phyloP scores from a whole-genome alignment of 2,888 invertebrate genomes.

The Colletes collaris region DNA sequence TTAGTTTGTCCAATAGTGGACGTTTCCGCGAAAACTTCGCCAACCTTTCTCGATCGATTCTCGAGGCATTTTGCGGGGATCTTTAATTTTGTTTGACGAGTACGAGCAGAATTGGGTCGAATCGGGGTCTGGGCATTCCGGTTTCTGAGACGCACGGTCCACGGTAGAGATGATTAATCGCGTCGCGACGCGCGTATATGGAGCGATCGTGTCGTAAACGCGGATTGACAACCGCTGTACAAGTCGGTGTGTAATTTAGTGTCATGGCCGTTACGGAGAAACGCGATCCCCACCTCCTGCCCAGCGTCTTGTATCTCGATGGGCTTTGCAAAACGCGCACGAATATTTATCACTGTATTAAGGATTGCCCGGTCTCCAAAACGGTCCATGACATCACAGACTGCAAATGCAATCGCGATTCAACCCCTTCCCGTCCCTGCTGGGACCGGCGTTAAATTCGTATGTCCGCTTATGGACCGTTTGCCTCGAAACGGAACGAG shows the following conservation, averaged over 20 bases:
- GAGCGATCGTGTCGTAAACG: conserved; percentile 15
- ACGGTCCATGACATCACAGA: conserved; percentile 74
- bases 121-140: conserved; percentile 42
- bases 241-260: conserved; percentile 66
- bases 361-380: conserved; percentile 57
- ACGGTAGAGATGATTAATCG: conserved; percentile 39
- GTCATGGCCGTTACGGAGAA: conserved; percentile 72
- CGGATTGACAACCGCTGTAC: conserved; percentile 42
- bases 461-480: conserved; percentile 55
- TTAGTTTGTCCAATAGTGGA: not conserved
- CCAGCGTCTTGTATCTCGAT: conserved; percentile 16
- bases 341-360: conserved; percentile 58
- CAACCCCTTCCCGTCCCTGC: conserved; percentile 39
- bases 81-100: too few relatives aligned
- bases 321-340: conserved; percentile 21
- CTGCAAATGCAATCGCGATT: conserved; percentile 69
- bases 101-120: not conserved
- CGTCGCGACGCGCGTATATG: conserved; percentile 25
- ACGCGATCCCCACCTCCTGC: conserved; percentile 41
- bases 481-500: conserved; percentile 26
- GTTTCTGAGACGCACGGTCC: conserved; percentile 35
- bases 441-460: conserved; percentile 47
- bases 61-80: too few relatives aligned
- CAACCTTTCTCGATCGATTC: too few relatives aligned
- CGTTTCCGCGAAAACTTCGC: too few relatives aligned